These are phyloP conservation scores for Cartodere bifasciata DNA, from an alignment of 2,888 invertebrate species.

Conservation along the genomic window DNA sequence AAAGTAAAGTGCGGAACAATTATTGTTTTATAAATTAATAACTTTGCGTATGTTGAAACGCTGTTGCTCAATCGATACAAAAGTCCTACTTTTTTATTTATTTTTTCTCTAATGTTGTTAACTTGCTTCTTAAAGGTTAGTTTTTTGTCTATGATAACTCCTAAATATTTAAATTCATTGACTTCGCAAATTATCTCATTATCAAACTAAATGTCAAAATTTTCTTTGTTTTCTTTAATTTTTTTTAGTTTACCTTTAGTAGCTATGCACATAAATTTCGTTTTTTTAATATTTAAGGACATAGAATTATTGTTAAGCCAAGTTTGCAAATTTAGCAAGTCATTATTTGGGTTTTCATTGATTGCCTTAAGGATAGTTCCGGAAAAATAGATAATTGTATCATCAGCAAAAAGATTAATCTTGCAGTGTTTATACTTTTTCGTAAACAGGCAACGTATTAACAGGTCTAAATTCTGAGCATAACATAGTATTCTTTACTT, in stretches of 20 bases:
- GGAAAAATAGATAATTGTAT: neutral
- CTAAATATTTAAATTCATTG: neutral
- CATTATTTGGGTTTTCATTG: neutral
- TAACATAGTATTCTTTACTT: neutral
- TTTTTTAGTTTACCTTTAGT: no score
- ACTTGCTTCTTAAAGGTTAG: neutral
- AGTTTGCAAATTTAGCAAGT: neutral
- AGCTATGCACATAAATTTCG: no score
- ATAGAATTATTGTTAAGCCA: neutral
- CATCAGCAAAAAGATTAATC: constrained; percentile 3
- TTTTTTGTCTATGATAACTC: neutral
- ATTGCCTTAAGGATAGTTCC: neutral
- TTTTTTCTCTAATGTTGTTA: neutral
- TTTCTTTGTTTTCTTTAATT: no score
- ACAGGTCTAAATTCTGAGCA: neutral
- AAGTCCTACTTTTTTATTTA: neutral
- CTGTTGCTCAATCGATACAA: no score
- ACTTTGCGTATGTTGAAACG: no score
- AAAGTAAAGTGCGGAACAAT: no score
- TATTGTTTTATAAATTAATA: no score
- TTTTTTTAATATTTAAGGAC: neutral
- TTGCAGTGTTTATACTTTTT: constrained; percentile 1
- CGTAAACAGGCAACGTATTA: neutral
- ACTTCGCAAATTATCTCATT: neutral
- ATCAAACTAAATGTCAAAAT: neutral